These are phyloP conservation scores for Cordilura impudica DNA, from an alignment of 2,888 invertebrate species.

Conservation along the genomic window DNA sequence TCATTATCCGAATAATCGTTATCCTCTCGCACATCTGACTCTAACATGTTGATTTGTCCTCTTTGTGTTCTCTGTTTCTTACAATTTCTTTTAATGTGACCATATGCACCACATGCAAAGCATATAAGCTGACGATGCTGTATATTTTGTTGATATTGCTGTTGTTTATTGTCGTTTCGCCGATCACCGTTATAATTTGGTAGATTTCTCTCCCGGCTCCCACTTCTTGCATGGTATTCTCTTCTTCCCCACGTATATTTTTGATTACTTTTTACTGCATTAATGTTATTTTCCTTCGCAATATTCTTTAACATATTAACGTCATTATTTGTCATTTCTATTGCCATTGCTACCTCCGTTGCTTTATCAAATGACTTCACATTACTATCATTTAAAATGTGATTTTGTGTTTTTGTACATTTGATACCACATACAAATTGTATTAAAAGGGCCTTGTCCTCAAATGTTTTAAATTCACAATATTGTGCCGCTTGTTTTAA, in stretches of 20 bases:
- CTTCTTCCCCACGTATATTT: conserved; percentile 2
- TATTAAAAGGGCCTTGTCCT: conserved; percentile 19
- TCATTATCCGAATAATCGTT: not conserved
- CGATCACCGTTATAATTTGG: not conserved
- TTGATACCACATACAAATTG: conserved; percentile 27
- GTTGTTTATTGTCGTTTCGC: no score
- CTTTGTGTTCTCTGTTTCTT: not conserved
- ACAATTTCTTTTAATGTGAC: conserved; percentile 14
- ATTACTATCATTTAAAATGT: conserved; percentile 13
- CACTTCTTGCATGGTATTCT: not conserved
- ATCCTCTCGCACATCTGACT: not conserved
- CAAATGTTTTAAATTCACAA: conserved; percentile 18
- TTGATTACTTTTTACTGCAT: not conserved
- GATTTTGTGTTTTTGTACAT: conserved; percentile 16
- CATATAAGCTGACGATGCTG: not conserved
- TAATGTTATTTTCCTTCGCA: not conserved
- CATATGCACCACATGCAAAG: conserved; percentile 7
- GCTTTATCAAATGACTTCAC: conserved; percentile 27
- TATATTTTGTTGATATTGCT: not conserved
- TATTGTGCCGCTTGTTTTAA: conserved; percentile 25
- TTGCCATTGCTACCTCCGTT: conserved; percentile 11
- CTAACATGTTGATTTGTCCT: not conserved
- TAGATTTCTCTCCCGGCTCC: not conserved
- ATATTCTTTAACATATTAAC: conserved; percentile 2
- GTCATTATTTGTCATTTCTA: conserved; percentile 19